These are phyloP conservation scores for Labeo catla DNA, from an alignment of 2,113 vertebrate species.

Conservation along the genomic window DNA sequence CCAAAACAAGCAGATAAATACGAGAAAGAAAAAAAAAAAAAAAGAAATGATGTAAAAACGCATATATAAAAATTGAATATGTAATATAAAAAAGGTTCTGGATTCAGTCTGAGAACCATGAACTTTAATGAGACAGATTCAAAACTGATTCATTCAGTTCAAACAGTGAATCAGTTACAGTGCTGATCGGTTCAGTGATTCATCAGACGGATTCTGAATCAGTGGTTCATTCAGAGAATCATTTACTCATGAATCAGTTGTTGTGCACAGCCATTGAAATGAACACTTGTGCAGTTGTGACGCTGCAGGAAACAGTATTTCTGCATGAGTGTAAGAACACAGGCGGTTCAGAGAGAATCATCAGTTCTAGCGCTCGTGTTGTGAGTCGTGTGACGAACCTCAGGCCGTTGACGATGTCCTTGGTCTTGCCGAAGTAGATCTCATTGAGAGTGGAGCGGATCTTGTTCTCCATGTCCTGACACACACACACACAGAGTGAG, in stretches of 20 bases:
- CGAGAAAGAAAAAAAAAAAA: no score
- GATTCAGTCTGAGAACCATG: no score
- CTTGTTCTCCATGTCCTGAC: conserved; percentile 99
- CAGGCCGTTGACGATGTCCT: conserved; percentile 98
- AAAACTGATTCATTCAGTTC: neutral
- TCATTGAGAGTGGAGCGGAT: conserved; percentile 99
- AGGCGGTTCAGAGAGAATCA: no score
- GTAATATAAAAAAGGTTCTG: no score
- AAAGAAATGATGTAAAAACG: no score
- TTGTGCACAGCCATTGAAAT: no score
- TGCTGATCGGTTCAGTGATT: neutral
- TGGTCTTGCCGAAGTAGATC: conserved; percentile 99
- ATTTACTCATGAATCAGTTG: neutral
- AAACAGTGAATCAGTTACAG: neutral
- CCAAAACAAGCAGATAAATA: no score
- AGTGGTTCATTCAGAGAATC: neutral
- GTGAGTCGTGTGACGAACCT: conserved; percentile 79
- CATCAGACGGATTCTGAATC: neutral
- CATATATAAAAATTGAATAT: no score
- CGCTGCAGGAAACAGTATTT: no score
- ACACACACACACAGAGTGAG: conserved; percentile 6
- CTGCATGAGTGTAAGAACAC: no score
- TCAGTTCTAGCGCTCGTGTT: neutral
- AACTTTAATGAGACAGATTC: neutral
- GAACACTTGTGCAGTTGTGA: no score